Conservation (phyloP, 2,888 invertebrate genomes). For the Scaptomyza reducta region DNA sequence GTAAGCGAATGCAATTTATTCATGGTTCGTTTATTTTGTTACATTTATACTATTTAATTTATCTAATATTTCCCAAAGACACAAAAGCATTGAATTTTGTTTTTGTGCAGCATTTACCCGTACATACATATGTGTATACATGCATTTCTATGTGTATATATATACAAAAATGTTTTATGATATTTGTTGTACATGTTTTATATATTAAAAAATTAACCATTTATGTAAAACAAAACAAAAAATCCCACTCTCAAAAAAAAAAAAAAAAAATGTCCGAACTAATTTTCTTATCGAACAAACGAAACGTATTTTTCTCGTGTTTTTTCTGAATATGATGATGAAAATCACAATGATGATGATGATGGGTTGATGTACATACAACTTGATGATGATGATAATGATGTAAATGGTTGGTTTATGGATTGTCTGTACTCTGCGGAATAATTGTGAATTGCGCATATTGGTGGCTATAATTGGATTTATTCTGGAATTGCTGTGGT, state of each 20-base stretch:
- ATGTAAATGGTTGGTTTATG: constrained; percentile 67
- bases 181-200: constrained; percentile 73
- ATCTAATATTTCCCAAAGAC: constrained; percentile 36
- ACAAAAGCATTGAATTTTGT: constrained; percentile 27
- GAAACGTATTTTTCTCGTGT: constrained; percentile 85
- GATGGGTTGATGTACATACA: constrained; percentile 76
- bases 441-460: constrained; percentile 41
- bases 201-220: constrained; percentile 65
- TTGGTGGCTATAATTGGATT: constrained; percentile 41
- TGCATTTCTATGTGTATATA: constrained; percentile 49
- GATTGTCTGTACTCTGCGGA: constrained; percentile 60
- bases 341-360: constrained; percentile 83
- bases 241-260: constrained; percentile 43
- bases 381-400: constrained; percentile 78
- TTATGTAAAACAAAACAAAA: constrained; percentile 78
- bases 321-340: constrained; percentile 85
- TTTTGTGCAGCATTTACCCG: constrained; percentile 52
- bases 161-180: constrained; percentile 53
- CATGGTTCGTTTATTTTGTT: constrained; percentile 51
- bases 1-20: constrained; percentile 49
- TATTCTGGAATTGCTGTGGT: constrained; percentile 64
- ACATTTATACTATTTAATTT: constrained; percentile 12
- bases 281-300: constrained; percentile 85
- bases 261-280: constrained; percentile 85
- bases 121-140: constrained; percentile 59